Evolutionary conservation across 2,888 invertebrate species (phyloP), one percentile per base, ranked within the genome.

Genomic region (Yponomeuta malinellus): DNA sequence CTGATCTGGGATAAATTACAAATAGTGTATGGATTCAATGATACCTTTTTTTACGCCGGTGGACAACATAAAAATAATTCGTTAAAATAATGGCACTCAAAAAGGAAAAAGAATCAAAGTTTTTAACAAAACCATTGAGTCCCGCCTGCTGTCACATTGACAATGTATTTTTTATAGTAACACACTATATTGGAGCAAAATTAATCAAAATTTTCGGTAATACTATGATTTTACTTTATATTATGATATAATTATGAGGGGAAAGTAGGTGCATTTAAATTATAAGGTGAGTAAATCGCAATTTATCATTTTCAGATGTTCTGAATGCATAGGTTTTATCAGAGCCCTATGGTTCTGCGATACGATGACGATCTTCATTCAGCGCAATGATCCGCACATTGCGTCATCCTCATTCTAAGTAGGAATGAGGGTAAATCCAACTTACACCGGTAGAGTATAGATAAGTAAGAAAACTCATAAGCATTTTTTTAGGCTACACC

Each of bases 331-430:
- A 52, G 12, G 52, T 59, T 15, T 59, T 59, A 59, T 15, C 52
- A 43, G 52, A 6, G 10, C 52, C 52, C 52, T 12, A 4, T 52
- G 52, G 52, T 52, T 52, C 52, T 52, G 52, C 52, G 52, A 59
- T 15, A 15, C 52, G 52, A 59, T 59, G 52, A 15, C 15, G 15
- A 59, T 12, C 52, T 12, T 59, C 52, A 12, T 59, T 59, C 52
- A 59, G 52, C 52, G 15, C 2, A 59, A 59, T 59, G 52, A 59
- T 69, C 64, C 72, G 72, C 71, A 71, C 74, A 15, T 5, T 15
- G 52, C 2, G 52, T 52, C 52, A 9, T 52, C 52, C 52, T 12
- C 2, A 52, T 12, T 2, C 52, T 59, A 59, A 9, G 6, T 59
- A 12, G 0, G 52, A 59, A 59, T 59, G 52, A 59, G 52, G 52